Base-by-base conservation (phyloP, 2,113 vertebrate genomes). In the Chloropsis cyanopogon region DNA sequence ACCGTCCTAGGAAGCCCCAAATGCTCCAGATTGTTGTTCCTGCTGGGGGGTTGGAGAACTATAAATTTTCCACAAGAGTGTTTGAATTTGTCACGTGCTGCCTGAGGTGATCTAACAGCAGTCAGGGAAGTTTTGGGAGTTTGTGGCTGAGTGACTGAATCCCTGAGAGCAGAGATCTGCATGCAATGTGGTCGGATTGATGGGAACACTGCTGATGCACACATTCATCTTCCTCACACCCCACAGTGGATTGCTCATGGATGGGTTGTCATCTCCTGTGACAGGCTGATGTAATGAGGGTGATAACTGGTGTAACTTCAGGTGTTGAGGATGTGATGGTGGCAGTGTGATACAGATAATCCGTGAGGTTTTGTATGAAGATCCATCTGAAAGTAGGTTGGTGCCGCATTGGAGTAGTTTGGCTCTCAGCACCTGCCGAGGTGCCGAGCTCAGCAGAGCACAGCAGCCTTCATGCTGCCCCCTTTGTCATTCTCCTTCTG, bases 111-210 rank as follows among this genome's bases (percentile, higher is more conserved):
- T 83, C 59, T 76, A n/a, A 46, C 25, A 47, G 59, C 2, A 4
- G 31, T 77, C 46, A 35, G 57, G 22, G 44, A 90, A 37, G 61
- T 35, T 92, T 44, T 6, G 12, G 50, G 71, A 61, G 47, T 53
- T 76, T 21, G 18, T 66, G 61, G 39, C 41, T 56, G 59, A 80
- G 72, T 57, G 86, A 14, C 28, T 3, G 12, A 50, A 69, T 92
- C 29, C 47, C 29, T 50, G 63, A 53, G 93, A 78, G 76, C 39
- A 73, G 14, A 33, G 28, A 57, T 68, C 53, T 31, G 53, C 17
- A 7, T 24, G 49, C 29, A 15, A 0, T 1, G 1, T 23, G 41
- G 20, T 69, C 0, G 0, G 41, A 53, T 61, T 73, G 69, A 61
- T 15, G 23, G 68, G 39, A 73, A 9, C 4, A 12, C 12, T 60